phyloP scores from a whole-genome alignment of 2,113 vertebrate genomes.

The Heptranchias perlo region DNA sequence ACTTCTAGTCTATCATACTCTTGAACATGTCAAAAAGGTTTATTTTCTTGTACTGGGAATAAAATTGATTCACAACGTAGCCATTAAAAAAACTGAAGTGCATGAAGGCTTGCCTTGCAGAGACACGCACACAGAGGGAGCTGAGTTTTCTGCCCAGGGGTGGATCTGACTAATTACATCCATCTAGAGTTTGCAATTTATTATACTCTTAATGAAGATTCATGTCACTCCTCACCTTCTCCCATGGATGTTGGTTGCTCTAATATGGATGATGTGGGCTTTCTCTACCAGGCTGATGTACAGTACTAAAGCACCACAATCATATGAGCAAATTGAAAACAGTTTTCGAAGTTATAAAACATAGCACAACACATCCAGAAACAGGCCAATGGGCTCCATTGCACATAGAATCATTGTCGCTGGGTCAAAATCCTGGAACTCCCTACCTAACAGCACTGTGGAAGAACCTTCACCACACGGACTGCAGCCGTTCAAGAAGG shows the following conservation, averaged over 20 bases:
- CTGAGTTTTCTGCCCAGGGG: background rate
- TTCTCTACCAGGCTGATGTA: background rate
- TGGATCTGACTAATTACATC: slow-evolving; percentile 10
- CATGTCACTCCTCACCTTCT: background rate
- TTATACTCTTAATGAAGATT: slow-evolving; percentile 1
- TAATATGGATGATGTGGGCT: background rate
- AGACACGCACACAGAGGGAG: background rate
- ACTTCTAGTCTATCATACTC: background rate
- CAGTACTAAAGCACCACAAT: background rate
- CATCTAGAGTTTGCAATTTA: slow-evolving; percentile 19
- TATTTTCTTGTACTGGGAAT: too few relatives aligned
- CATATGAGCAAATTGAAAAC: background rate
- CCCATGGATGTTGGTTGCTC: background rate
- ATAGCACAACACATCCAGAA: background rate
- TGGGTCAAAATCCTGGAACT: too few relatives aligned
- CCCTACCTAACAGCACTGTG: too few relatives aligned
- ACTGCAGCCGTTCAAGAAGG: too few relatives aligned
- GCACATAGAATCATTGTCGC: too few relatives aligned
- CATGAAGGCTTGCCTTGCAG: background rate
- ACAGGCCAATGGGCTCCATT: background rate
- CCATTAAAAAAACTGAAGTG: background rate
- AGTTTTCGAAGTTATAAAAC: background rate
- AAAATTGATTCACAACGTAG: background rate
- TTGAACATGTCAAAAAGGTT: background rate
- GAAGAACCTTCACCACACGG: too few relatives aligned